A percentile compares a stretch with the other conserved stretches of the same genome.
Conservation (phyloP, 2,113 vertebrate species). For the Salvelinus fontinalis region DNA sequence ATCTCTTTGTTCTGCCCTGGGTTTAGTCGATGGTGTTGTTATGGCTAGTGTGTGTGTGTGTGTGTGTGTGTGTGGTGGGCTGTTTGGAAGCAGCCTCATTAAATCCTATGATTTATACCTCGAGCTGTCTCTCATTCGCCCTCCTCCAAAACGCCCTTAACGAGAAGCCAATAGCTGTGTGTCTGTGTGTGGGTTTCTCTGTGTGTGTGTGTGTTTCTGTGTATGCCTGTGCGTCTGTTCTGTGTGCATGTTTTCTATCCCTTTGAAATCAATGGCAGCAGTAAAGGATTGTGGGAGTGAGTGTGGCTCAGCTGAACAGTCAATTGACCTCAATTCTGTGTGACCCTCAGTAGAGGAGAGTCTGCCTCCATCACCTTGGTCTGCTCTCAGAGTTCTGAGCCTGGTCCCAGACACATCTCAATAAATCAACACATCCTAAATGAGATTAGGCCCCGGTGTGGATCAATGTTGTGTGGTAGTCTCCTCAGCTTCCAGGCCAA, state of each 20-base stretch:
- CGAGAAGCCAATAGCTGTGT: too few relatives aligned
- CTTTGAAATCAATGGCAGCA: background rate
- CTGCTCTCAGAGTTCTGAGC: constrained; percentile 24
- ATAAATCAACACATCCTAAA: constrained; percentile 72
- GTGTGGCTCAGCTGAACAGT: constrained; percentile 50
- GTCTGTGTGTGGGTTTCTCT: too few relatives aligned
- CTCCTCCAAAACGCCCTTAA: background rate
- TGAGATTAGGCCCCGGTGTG: constrained; percentile 69
- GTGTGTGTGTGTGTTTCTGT: background rate
- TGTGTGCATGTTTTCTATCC: too few relatives aligned
- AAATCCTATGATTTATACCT: constrained; percentile 63
- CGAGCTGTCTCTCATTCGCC: constrained; percentile 30
- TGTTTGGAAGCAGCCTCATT: constrained; percentile 53
- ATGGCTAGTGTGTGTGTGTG: constrained; percentile 45
- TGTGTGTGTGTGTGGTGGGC: constrained; percentile 35
- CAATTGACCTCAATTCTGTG: constrained; percentile 70
- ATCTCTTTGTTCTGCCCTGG: constrained; percentile 38
- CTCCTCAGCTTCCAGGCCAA: constrained; percentile 46
- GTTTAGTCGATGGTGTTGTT: constrained; percentile 44
- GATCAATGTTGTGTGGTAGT: constrained; percentile 58
- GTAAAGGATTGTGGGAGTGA: constrained; percentile 35
- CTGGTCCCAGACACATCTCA: constrained; percentile 49
- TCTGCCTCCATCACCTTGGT: constrained; percentile 64
- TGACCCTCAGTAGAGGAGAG: constrained; percentile 41
- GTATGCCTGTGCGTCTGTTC: too few relatives aligned